A percentile compares a stretch with the other conserved stretches of the same genome.
Conservation (phyloP, 53 echinoderm and acorn worm genomes). For the Antedon mediterranea region DNA sequence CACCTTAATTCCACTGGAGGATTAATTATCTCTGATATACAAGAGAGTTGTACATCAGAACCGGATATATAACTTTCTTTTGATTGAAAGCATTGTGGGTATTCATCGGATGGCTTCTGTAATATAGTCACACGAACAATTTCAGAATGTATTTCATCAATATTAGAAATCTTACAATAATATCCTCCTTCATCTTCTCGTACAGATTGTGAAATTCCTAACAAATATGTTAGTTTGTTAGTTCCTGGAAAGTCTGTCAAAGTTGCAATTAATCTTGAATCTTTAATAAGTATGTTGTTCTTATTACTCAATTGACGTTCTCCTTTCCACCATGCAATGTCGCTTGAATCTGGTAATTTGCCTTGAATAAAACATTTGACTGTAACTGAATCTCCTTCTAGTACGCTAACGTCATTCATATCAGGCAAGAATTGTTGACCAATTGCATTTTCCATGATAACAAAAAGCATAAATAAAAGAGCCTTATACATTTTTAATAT, state of each 20-base stretch:
- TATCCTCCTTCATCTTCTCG: background rate
- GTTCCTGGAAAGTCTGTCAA: background rate
- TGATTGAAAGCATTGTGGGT: background rate
- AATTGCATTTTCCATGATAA: background rate
- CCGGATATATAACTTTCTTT: background rate
- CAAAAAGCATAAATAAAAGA: background rate
- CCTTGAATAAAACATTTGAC: background rate
- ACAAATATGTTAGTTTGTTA: background rate
- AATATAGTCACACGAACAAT: background rate
- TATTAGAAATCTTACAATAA: background rate
- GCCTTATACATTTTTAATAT: background rate
- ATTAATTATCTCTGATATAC: background rate
- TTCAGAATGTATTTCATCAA: background rate
- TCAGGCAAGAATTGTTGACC: background rate
- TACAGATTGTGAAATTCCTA: background rate
- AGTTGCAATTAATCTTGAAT: background rate
- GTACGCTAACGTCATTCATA: background rate
- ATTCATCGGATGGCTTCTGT: background rate
- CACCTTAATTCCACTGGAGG: background rate
- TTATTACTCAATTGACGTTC: background rate
- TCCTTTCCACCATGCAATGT: background rate
- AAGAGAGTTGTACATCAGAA: background rate
- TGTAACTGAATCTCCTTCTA: background rate
- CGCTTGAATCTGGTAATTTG: background rate
- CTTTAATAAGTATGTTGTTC: background rate